phyloP scores from a whole-genome alignment of 2,797 vertebrate species.

The Oryzias sinensis region DNA sequence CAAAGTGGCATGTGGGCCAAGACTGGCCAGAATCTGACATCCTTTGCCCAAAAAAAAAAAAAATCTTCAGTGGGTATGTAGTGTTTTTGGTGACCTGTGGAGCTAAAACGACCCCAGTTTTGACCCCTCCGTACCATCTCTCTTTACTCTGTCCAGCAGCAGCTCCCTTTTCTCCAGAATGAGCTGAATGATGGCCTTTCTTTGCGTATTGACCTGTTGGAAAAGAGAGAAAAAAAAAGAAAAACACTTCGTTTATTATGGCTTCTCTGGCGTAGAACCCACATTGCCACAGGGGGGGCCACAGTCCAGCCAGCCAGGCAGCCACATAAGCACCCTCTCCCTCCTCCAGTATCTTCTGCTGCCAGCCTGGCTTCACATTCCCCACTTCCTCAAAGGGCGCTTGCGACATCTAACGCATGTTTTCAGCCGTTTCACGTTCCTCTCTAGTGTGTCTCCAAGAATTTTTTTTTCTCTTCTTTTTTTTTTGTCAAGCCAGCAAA shows the following conservation, averaged over 20 bases:
- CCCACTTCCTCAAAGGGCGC: conserved; percentile 64
- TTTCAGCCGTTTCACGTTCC: conserved; percentile 69
- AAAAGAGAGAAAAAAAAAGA: conserved; percentile 25
- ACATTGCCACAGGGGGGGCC: conserved; percentile 35
- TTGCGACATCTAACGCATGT: conserved; percentile 72
- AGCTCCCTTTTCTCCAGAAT: conserved; percentile 82
- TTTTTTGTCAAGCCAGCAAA: conserved; percentile 50
- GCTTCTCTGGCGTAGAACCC: conserved; percentile 51
- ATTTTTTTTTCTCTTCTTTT: conserved; percentile 45
- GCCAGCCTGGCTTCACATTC: conserved; percentile 54
- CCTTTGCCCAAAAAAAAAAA: conserved; percentile 57
- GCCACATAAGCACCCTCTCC: conserved; percentile 65
- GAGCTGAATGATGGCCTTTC: conserved; percentile 82
- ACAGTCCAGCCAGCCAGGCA: conserved; percentile 52
- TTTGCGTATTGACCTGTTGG: conserved; percentile 80
- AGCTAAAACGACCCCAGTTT: conserved; percentile 10
- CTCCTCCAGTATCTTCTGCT: conserved; percentile 46
- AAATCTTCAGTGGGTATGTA: conserved; percentile 35
- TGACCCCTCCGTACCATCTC: conserved; percentile 66
- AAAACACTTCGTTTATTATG: conserved; percentile 46
- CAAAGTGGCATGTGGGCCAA: conserved; percentile 71
- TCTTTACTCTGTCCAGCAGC: conserved; percentile 78
- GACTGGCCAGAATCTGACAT: conserved; percentile 50
- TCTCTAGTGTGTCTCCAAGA: conserved; percentile 53
- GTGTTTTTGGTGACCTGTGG: conserved; percentile 49